Conservation (phyloP, 2,888 invertebrate genomes). For the Autographa pulchrina region DNA sequence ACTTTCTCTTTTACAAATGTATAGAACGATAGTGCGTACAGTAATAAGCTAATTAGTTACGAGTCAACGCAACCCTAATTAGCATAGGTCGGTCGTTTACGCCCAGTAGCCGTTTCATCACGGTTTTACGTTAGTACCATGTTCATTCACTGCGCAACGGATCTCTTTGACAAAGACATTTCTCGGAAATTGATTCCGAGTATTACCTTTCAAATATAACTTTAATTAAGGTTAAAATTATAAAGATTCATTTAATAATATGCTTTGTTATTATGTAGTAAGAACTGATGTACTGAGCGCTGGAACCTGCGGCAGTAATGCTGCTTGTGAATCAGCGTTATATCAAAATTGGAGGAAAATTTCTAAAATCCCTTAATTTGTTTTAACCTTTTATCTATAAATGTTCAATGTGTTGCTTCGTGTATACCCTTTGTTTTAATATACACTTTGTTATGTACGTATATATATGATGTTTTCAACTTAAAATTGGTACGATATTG, state of each 20-base stretch:
- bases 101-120: slow-evolving; percentile 53
- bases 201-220: background rate
- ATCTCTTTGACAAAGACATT: background rate
- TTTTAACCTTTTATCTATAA: too few relatives aligned
- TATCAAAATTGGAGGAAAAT: background rate
- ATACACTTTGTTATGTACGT: background rate
- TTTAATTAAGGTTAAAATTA: background rate
- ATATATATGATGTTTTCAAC: slow-evolving; percentile 20
- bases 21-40: slow-evolving; percentile 21
- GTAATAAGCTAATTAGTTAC: slow-evolving; percentile 47
- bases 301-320: background rate
- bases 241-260: too few relatives aligned
- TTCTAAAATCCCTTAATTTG: background rate
- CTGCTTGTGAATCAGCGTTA: background rate
- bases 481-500: slow-evolving; percentile 41
- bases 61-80: slow-evolving; percentile 54
- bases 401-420: too few relatives aligned
- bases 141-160: slow-evolving; percentile 37
- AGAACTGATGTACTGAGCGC: background rate
- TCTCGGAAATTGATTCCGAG: background rate
- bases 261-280: too few relatives aligned
- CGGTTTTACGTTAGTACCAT: slow-evolving; percentile 34
- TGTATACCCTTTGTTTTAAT: background rate
- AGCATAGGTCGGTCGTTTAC: slow-evolving; percentile 68
- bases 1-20: slow-evolving; percentile 13